Conservation (phyloP, 2,113 vertebrate genomes). For the Actenoides hombroni region DNA sequence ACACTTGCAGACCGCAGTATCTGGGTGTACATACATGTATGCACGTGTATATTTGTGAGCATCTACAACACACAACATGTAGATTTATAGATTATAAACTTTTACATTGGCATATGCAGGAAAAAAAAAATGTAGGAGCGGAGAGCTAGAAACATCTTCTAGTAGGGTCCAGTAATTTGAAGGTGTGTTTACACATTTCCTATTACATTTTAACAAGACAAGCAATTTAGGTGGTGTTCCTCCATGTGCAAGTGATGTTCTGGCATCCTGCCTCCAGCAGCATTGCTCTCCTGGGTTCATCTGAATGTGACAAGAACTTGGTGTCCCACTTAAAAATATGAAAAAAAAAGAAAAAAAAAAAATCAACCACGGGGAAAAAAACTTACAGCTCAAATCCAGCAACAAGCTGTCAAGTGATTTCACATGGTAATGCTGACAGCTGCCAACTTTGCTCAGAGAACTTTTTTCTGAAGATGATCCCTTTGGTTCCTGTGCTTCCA, state of each 20-base stretch:
- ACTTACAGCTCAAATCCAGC: neutral
- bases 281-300: neutral
- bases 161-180: neutral
- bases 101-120: neutral
- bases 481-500: constrained; percentile 8
- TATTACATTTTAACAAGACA: constrained; percentile 19
- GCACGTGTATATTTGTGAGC: neutral
- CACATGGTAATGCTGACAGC: constrained; percentile 1
- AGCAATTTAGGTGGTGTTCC: constrained; percentile 1
- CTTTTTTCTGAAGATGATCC: constrained; percentile 3
- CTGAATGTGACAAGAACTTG: constrained; percentile 37
- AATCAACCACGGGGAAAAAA: neutral
- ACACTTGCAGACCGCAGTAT: neutral
- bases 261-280: constrained; percentile 22
- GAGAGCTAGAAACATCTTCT: neutral
- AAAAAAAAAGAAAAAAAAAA: neutral
- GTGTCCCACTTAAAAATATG: constrained; percentile 19
- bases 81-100: neutral
- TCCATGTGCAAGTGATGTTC: neutral
- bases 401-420: neutral
- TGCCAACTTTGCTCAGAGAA: constrained; percentile 33
- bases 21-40: accelerated
- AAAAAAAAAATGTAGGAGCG: neutral
- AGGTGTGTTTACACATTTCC: neutral
- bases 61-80: neutral